These are phyloP conservation scores for Harpagoxenus sublaevis DNA, from an alignment of 2,888 invertebrate genomes.

Conservation along the genomic window DNA sequence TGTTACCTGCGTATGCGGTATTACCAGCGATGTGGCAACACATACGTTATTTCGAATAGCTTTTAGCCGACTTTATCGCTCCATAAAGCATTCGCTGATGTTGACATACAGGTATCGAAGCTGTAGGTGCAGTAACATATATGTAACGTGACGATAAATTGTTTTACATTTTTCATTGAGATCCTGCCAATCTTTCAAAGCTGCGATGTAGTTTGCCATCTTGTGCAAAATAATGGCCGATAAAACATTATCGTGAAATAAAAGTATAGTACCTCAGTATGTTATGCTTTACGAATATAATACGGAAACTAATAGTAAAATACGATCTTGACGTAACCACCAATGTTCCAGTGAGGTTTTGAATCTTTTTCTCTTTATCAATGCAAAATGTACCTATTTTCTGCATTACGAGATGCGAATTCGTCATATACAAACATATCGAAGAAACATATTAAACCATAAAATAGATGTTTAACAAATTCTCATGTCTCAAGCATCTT, in stretches of 20 bases:
- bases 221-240: conserved; percentile 31
- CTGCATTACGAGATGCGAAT: neutral
- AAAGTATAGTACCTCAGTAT: neutral
- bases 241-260: conserved; percentile 25
- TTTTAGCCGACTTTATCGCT: conserved; percentile 44
- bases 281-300: neutral
- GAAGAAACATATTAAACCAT: neutral
- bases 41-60: neutral
- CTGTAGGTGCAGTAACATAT: neutral
- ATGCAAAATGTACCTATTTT: neutral
- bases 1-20: neutral
- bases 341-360: neutral
- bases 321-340: neutral
- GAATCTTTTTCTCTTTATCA: neutral
- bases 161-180: conserved; percentile 34
- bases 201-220: neutral
- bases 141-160: conserved; percentile 27
- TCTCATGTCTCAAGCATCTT: neutral
- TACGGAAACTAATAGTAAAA: conserved; percentile 3
- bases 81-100: conserved; percentile 35
- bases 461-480: neutral
- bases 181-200: conserved; percentile 35
- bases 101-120: conserved; percentile 14
- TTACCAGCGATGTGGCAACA: neutral
- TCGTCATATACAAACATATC: neutral